Evolutionary conservation across 2,888 invertebrate species (phyloP).

Genomic region (Plemyria rubiginata): DNA sequence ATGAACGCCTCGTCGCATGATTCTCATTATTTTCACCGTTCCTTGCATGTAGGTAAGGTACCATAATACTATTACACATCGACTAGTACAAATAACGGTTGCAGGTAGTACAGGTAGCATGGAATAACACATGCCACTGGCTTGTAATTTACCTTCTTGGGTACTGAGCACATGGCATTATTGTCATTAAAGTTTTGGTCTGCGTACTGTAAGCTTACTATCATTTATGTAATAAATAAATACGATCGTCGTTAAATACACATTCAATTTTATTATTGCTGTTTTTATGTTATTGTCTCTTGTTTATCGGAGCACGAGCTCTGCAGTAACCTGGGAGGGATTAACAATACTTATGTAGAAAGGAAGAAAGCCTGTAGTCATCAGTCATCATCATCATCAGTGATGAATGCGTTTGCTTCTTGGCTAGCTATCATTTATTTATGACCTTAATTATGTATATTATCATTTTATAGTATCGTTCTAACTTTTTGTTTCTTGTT

Average conservation of each 20-base stretch:
- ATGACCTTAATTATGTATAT: too few relatives aligned
- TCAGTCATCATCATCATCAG: too few relatives aligned
- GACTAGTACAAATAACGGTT: not conserved
- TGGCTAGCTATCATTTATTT: too few relatives aligned
- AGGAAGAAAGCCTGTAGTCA: too few relatives aligned
- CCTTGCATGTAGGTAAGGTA: not conserved
- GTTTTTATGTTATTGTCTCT: not conserved
- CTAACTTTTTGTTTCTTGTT: not conserved
- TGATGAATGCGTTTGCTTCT: too few relatives aligned
- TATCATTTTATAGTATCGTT: not conserved
- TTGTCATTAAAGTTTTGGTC: too few relatives aligned
- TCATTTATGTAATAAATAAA: too few relatives aligned
- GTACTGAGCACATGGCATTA: slow-evolving; percentile 8
- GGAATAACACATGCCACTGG: slow-evolving; percentile 11
- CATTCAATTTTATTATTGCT: slow-evolving; percentile 15
- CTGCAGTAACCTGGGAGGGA: not conserved
- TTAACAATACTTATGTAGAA: not conserved
- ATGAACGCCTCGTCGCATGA: not conserved
- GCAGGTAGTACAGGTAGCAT: not conserved
- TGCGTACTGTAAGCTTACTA: too few relatives aligned
- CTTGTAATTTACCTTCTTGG: slow-evolving; percentile 11
- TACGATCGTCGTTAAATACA: slow-evolving; percentile 17
- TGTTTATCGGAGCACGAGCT: not conserved
- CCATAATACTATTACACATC: not conserved
- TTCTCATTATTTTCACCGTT: slow-evolving; percentile 4